Evolutionary conservation across 2,888 invertebrate species (phyloP).

Genomic region (Orchestes rusci): DNA sequence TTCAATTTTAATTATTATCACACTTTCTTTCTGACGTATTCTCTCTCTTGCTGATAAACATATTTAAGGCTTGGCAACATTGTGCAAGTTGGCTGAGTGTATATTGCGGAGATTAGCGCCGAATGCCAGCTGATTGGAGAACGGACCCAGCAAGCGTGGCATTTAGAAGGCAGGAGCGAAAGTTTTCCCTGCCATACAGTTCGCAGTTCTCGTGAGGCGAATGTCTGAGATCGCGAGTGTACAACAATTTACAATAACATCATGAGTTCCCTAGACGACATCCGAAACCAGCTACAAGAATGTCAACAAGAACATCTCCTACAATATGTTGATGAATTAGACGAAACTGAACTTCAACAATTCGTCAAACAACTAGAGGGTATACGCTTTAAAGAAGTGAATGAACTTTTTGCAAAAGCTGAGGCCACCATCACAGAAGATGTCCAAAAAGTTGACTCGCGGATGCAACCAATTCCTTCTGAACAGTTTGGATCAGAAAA

Average conservation of each 20-base stretch:
- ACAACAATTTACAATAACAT: background rate
- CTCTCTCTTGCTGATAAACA: no score
- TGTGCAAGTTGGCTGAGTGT: constrained; percentile 7
- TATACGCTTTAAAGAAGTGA: constrained; percentile 34
- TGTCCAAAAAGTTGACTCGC: constrained; percentile 66
- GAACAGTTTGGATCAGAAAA: constrained; percentile 73
- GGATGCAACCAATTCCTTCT: constrained; percentile 78
- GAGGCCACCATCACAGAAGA: constrained; percentile 50
- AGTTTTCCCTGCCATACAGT: constrained; percentile 18
- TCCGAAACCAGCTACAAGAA: constrained; percentile 25
- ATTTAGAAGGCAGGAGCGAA: constrained; percentile 22
- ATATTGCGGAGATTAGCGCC: constrained; percentile 19
- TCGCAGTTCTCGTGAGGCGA: constrained; percentile 16
- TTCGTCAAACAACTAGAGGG: constrained; percentile 28
- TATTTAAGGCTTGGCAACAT: no score
- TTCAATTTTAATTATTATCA: no score
- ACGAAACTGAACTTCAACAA: constrained; percentile 24
- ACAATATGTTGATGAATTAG: constrained; percentile 28
- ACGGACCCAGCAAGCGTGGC: constrained; percentile 28
- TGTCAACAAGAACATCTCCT: constrained; percentile 30
- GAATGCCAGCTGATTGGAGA: constrained; percentile 23
- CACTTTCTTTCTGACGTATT: no score
- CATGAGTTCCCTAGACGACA: constrained; percentile 20
- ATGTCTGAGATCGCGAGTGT: constrained; percentile 18
- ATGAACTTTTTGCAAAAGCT: constrained; percentile 34